These are phyloP conservation scores for Allophyes oxyacanthae DNA, from an alignment of 2,888 invertebrate species.

Conservation along the genomic window DNA sequence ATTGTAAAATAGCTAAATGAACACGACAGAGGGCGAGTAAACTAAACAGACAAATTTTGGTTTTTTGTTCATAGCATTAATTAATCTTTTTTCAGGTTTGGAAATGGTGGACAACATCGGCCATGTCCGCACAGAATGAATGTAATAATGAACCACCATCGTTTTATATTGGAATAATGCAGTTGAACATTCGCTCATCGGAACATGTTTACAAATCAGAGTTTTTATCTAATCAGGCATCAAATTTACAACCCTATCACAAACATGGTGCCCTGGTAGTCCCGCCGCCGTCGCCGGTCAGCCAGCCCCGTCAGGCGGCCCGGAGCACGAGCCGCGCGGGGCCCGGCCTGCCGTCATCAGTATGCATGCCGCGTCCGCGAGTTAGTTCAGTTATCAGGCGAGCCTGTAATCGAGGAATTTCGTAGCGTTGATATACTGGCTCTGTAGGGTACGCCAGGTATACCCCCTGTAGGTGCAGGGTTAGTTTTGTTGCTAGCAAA, in stretches of 20 bases:
- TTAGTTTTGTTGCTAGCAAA: too few relatives aligned
- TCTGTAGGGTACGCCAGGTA: too few relatives aligned
- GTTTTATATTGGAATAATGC: too few relatives aligned
- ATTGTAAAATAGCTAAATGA: constrained; percentile 6
- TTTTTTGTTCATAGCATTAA: constrained; percentile 9
- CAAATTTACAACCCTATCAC: too few relatives aligned
- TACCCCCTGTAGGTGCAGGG: too few relatives aligned
- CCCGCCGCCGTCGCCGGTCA: too few relatives aligned
- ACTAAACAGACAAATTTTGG: constrained; percentile 17
- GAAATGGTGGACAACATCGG: constrained; percentile 3
- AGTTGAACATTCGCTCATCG: too few relatives aligned
- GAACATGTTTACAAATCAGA: too few relatives aligned
- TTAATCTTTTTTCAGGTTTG: constrained; percentile 2
- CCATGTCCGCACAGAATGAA: neutral
- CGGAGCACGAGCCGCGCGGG: too few relatives aligned
- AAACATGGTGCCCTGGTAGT: too few relatives aligned
- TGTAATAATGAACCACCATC: neutral
- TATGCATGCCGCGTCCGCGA: constrained; percentile 6
- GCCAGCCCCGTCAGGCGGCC: too few relatives aligned
- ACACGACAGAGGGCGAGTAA: constrained; percentile 4
- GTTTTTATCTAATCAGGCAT: too few relatives aligned
- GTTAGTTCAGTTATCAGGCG: constrained; percentile 16
- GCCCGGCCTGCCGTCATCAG: neutral
- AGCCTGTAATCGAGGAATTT: constrained; percentile 2
- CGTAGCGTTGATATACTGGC: neutral